A percentile compares a stretch with the other conserved stretches of the same genome.
phyloP scores from a whole-genome alignment of 2,797 vertebrate species.

The Sebastes oblongus region DNA sequence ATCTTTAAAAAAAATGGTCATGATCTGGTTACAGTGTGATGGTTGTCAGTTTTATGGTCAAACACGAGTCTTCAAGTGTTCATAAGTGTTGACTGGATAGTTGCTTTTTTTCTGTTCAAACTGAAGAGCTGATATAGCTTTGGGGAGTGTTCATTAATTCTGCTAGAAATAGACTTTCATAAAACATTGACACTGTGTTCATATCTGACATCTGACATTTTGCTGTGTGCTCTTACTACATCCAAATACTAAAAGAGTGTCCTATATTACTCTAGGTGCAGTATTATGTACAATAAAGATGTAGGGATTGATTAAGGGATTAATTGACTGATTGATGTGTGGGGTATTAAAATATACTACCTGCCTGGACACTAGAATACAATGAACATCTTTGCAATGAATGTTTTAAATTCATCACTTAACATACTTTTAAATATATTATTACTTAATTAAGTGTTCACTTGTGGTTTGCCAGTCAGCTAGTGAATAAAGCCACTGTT shows the following conservation, averaged over 20 bases:
- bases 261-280: neutral
- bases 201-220: neutral
- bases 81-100: neutral
- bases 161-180: neutral
- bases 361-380: neutral
- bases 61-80: neutral
- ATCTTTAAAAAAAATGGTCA: neutral
- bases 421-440: neutral
- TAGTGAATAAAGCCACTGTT: slow-evolving; percentile 24
- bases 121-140: neutral
- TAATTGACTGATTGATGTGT: neutral
- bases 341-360: neutral
- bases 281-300: neutral
- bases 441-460: neutral
- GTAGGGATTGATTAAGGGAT: neutral
- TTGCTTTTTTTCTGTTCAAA: neutral
- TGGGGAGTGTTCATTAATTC: neutral
- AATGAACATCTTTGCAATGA: neutral
- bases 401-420: neutral
- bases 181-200: neutral
- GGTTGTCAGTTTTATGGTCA: neutral
- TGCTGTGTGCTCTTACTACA: neutral
- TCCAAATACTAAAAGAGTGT: neutral
- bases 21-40: neutral
- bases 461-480: slow-evolving; percentile 6